Base-by-base conservation (phyloP, 2,113 vertebrate genomes). In the Dascyllus trimaculatus region DNA sequence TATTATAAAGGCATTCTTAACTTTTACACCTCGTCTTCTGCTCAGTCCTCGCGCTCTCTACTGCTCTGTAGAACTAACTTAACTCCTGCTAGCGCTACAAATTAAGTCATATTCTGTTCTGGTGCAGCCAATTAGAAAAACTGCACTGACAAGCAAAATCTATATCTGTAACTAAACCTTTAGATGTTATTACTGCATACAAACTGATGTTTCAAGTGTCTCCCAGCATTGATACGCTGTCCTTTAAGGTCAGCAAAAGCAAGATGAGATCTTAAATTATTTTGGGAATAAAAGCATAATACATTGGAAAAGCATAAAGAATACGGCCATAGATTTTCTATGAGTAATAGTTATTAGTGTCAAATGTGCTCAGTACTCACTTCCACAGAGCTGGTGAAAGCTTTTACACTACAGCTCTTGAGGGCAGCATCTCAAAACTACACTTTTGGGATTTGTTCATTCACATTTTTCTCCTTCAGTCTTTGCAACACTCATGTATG, bases 391-490 rank as follows among this genome's bases (percentile, higher is more conserved):
- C 19, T n/a, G 25, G 5, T 45, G 53, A 40, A 57, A 49, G 53
- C 11, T 43, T 75, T 75, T 24, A 72, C 46, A 49, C 46, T 52
- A 35, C 11, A 52, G 21, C 15, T 61, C 38, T 71, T 15, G 1
- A 3, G 18, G 46, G 8, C 40, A 29, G 6, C 53, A 46, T 57
- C 17, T 29, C 29, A 70, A 26, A 38, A 25, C 1, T 25, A 32
- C 10, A 7, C 53, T 25, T 59, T 60, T 57, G 21, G 52, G 54
- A 66, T 63, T 57, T 68, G 40, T 63, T 69, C 29, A 22, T 54
- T 52, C 43, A 25, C 58, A 43, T 21, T 53, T 72, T 32, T 72
- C n/a, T 32, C 17, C 21, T 43, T 43, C 40, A 14, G 19, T 66
- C 43, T 45, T 14, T 48, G 19, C 18, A 46, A 59, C 24, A 43